Evolutionary conservation across 1,140 invertebrate genomes (phyloP), one percentile per base, ranked within the genome.

Genomic region (Atta texana): DNA sequence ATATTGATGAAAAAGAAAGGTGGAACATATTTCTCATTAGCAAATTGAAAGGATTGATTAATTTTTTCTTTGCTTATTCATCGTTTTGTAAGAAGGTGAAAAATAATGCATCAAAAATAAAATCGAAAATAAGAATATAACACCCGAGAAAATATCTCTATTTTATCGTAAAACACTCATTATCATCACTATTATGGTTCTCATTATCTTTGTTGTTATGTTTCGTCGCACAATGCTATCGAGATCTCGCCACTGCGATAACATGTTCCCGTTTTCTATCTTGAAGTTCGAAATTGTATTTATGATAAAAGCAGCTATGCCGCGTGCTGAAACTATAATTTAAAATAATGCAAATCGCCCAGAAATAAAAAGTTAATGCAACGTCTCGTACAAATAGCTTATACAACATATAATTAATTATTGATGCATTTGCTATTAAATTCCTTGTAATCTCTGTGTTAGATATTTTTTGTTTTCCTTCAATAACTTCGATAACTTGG

Each of bases 241-340:
- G 55, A 24, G 80, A 88, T 88, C 31, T 59, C 6, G 18, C 39
- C 53, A 21, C 57, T 61, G n/a, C 51, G 80, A 85, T 88, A 88
- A 82, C 61, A 87, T 61, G 34, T 7, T 71, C 14, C 44, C 72
- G 28, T 72, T 88, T 85, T 61, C n/a, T 82, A 76, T n/a, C 7
- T 53, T 34, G 1, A 53, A 59, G 49, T 69, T 80, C 31, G 55
- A 28, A 85, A 88, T 69, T 76, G 31, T 85, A 81, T 89, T 84
- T 85, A 88, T 85, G 64, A 85, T 85, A 85, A 72, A 59, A 55
- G 24, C 39, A 24, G 31, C 6, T 24, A 28, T 8, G 31, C 10
- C 51, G 14, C n/a, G 10, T 12, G 21, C 2, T 24, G 63, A 69
- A 39, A 88, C 53, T 49, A 71, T 57, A 66, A 71, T 77, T 66